phyloP scores from a whole-genome alignment of 2,113 vertebrate species.

The Neolamprologus toae region DNA sequence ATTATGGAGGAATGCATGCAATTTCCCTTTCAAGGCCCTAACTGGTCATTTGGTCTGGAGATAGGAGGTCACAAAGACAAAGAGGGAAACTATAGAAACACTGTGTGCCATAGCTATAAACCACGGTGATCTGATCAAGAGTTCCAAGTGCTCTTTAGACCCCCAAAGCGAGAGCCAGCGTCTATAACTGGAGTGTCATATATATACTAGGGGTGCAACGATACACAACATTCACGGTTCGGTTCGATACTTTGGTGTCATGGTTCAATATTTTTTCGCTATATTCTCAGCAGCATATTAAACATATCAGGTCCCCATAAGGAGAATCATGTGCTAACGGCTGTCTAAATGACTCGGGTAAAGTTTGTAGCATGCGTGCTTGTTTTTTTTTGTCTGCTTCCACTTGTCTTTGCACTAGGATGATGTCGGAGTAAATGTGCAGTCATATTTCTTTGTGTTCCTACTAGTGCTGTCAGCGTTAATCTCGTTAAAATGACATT shows the following conservation, averaged over 20 bases:
- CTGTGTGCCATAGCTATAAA: slow-evolving; percentile 15
- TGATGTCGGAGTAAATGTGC: accelerated
- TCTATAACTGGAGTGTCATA: background rate
- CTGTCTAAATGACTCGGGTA: no score
- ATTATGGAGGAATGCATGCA: slow-evolving; percentile 64
- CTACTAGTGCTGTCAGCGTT: no score
- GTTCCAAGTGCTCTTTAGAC: slow-evolving; percentile 3
- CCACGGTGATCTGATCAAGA: slow-evolving; percentile 3
- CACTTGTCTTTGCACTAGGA: no score
- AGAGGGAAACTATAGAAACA: slow-evolving; percentile 43
- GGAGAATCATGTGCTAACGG: no score
- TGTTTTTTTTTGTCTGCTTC: no score
- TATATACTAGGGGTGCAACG: background rate
- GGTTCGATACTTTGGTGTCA: no score
- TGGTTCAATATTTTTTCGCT: no score
- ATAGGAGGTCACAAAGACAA: slow-evolving; percentile 48
- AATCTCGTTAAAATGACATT: accelerated
- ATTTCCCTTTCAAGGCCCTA: slow-evolving; percentile 64
- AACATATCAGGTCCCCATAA: no score
- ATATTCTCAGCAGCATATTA: no score
- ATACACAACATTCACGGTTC: accelerated
- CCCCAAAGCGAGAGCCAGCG: background rate
- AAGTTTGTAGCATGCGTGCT: no score
- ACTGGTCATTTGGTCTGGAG: slow-evolving; percentile 63
- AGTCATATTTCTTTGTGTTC: no score